Conservation (phyloP, 2,888 invertebrate species). For the Pristionchus japonicus region DNA sequence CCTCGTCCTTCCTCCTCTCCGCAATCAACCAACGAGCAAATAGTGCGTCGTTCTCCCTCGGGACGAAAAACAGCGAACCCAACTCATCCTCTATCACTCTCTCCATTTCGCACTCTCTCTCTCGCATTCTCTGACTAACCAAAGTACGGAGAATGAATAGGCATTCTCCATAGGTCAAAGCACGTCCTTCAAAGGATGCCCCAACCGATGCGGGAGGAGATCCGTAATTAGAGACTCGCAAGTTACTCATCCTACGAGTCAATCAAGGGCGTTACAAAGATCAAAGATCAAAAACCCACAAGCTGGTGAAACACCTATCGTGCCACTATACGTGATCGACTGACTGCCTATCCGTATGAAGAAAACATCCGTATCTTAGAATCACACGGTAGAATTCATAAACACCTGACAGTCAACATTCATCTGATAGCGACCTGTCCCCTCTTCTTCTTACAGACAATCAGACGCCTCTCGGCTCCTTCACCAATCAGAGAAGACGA, state of each 20-base stretch:
- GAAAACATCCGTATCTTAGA: too few species aligned
- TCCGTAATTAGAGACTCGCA: too few species aligned
- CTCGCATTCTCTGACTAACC: background rate
- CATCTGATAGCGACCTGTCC: background rate
- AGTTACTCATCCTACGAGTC: too few species aligned
- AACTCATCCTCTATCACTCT: background rate
- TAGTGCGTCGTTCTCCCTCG: background rate
- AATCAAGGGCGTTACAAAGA: background rate
- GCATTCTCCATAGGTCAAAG: background rate
- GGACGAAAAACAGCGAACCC: slow-evolving; percentile 16
- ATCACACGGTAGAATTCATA: too few species aligned
- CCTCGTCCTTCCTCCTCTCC: background rate
- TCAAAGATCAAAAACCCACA: background rate
- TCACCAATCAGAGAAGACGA: background rate
- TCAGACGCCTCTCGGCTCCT: background rate
- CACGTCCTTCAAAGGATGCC: background rate
- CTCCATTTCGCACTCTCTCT: background rate
- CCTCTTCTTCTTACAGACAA: background rate
- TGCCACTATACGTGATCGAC: background rate
- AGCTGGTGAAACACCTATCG: background rate
- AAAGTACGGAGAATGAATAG: background rate
- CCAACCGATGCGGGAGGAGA: background rate
- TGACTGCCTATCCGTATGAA: background rate
- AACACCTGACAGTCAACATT: too few species aligned
- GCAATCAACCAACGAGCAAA: background rate